Conservation (phyloP, 2,888 invertebrate genomes). For the Polymixis lichenea region DNA sequence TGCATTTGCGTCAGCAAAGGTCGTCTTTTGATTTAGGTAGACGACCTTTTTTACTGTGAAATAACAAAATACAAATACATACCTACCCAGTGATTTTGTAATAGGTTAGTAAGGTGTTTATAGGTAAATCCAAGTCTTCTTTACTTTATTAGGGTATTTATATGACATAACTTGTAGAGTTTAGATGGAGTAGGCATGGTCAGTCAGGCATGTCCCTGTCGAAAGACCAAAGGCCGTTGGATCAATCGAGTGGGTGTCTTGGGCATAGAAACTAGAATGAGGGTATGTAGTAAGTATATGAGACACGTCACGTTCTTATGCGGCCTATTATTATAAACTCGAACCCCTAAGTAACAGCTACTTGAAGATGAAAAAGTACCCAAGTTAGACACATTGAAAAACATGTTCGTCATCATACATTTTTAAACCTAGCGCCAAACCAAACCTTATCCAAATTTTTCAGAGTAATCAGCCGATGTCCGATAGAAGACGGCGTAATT, state of each 20-base stretch:
- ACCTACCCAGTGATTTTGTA: not conserved
- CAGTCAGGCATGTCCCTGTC: not conserved
- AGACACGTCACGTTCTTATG: not conserved
- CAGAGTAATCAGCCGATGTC: conserved; percentile 89
- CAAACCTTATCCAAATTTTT: conserved; percentile 45
- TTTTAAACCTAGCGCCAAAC: not conserved
- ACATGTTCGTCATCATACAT: not conserved
- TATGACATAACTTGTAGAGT: not conserved
- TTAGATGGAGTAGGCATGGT: not conserved
- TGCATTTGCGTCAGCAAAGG: conserved; percentile 42
- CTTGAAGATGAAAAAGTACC: too few relatives aligned
- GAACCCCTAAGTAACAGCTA: not conserved
- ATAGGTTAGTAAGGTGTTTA: not conserved
- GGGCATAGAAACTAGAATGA: not conserved
- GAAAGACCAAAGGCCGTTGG: not conserved
- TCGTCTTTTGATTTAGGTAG: conserved; percentile 20
- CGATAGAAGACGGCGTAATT: conserved; percentile 92
- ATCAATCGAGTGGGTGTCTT: not conserved
- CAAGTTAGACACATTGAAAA: not conserved
- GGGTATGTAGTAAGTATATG: not conserved
- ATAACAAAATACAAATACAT: not conserved
- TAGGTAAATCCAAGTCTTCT: not conserved
- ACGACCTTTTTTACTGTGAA: conserved; percentile 6
- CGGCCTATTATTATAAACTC: not conserved
- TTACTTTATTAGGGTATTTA: not conserved